Conservation (phyloP, 2,797 vertebrate species). For the Heliangelus exortis region DNA sequence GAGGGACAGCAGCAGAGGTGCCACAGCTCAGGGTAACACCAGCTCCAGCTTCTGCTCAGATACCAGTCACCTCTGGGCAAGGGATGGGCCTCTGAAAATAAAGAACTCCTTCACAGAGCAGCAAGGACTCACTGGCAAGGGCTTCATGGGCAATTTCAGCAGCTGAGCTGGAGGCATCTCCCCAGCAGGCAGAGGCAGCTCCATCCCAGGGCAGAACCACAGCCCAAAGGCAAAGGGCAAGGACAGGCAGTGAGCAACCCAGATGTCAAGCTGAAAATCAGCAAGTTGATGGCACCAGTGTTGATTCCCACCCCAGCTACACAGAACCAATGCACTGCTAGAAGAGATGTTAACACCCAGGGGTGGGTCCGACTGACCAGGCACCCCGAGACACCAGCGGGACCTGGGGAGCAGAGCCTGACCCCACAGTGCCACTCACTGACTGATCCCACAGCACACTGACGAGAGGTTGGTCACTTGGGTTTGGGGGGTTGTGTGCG, state of each 20-base stretch:
- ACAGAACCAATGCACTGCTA: background rate
- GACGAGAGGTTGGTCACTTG: no score
- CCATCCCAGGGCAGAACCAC: no score
- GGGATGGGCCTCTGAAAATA: rapidly evolving
- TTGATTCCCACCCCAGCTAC: background rate
- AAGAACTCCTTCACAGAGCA: background rate
- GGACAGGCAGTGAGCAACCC: background rate
- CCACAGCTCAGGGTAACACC: rapidly evolving
- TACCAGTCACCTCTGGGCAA: background rate
- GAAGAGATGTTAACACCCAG: background rate
- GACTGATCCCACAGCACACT: rapidly evolving
- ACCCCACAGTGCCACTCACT: rapidly evolving
- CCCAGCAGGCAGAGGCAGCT: background rate
- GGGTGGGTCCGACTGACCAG: background rate
- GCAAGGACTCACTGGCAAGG: background rate
- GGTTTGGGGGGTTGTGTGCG: no score
- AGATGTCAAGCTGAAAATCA: background rate
- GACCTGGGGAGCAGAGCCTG: no score
- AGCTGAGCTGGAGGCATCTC: background rate
- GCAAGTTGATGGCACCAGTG: background rate
- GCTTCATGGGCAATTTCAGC: background rate
- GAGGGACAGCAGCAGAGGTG: rapidly evolving
- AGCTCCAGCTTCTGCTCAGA: rapidly evolving
- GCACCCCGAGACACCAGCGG: no score
- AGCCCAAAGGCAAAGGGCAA: background rate